These are phyloP conservation scores for Xenopus tropicalis DNA, from an alignment of 2,113 vertebrate genomes.

Conservation along the genomic window DNA sequence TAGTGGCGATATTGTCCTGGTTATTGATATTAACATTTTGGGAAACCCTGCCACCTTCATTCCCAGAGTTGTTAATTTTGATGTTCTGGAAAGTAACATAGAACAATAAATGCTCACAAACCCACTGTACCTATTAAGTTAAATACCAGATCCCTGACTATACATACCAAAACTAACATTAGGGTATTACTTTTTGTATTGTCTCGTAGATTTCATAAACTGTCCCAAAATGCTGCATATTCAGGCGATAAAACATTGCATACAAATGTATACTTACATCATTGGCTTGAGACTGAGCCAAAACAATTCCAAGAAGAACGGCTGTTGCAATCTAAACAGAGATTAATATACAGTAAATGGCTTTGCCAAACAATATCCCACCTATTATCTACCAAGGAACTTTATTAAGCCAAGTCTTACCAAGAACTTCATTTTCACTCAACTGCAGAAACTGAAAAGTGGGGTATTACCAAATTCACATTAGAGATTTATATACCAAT, in stretches of 20 bases:
- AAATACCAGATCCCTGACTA: no score
- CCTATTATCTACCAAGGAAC: no score
- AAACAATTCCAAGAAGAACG: slow-evolving; percentile 21
- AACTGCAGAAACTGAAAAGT: background rate
- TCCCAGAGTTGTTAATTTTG: slow-evolving; percentile 23
- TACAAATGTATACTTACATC: slow-evolving; percentile 13
- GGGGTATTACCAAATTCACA: background rate
- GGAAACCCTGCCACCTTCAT: slow-evolving; percentile 38
- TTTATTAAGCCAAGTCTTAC: background rate
- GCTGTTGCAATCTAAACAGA: slow-evolving; percentile 20
- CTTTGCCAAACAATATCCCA: background rate
- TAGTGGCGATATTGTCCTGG: slow-evolving; percentile 37
- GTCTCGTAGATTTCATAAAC: background rate
- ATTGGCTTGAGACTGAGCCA: slow-evolving; percentile 2
- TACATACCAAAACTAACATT: no score
- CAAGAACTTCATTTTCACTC: background rate
- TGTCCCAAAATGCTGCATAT: background rate
- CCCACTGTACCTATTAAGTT: no score
- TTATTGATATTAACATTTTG: slow-evolving; percentile 43
- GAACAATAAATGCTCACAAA: background rate
- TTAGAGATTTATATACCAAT: background rate
- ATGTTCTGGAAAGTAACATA: slow-evolving; percentile 33
- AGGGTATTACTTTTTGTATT: no score
- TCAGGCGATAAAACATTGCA: background rate
- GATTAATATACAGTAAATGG: background rate